phyloP scores from a whole-genome alignment of 2,113 vertebrate species.

The Odobenus rosmarus region DNA sequence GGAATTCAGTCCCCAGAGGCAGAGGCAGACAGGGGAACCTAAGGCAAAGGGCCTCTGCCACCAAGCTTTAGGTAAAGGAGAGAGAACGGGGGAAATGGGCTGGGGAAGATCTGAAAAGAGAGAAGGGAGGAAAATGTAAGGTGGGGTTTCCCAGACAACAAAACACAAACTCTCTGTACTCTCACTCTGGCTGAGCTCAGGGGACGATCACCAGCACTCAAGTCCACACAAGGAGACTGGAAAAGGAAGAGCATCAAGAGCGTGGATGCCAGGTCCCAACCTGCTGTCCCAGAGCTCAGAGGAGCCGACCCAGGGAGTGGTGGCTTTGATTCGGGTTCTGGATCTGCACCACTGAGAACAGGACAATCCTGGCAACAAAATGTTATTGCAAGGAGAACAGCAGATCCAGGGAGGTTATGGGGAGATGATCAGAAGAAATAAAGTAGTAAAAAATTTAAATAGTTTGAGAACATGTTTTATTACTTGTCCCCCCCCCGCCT shows the following conservation, averaged over 20 bases:
- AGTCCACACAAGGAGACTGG: not conserved
- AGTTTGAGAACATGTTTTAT: not conserved
- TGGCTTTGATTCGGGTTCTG: not conserved
- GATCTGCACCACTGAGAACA: not conserved
- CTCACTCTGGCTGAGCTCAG: not conserved
- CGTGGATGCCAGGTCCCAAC: fast-evolving
- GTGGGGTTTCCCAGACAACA: not conserved
- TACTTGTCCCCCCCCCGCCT: not conserved
- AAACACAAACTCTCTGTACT: not conserved
- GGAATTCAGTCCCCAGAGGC: not conserved
- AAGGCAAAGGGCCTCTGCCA: not conserved
- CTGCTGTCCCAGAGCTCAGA: not conserved
- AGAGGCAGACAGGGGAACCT: not conserved
- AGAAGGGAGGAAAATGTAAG: not conserved
- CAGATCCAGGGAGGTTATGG: not conserved
- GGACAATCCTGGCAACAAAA: not conserved
- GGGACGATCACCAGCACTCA: not conserved
- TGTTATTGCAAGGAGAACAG: not conserved
- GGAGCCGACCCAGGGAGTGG: not conserved
- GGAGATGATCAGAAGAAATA: not conserved
- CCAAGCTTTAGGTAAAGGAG: not conserved
- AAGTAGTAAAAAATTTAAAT: not conserved
- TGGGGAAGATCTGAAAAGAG: not conserved
- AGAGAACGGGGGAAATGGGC: not conserved
- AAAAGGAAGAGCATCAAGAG: not conserved